Conservation (phyloP, 1,140 invertebrate genomes). For the Leptinotarsa texana region DNA sequence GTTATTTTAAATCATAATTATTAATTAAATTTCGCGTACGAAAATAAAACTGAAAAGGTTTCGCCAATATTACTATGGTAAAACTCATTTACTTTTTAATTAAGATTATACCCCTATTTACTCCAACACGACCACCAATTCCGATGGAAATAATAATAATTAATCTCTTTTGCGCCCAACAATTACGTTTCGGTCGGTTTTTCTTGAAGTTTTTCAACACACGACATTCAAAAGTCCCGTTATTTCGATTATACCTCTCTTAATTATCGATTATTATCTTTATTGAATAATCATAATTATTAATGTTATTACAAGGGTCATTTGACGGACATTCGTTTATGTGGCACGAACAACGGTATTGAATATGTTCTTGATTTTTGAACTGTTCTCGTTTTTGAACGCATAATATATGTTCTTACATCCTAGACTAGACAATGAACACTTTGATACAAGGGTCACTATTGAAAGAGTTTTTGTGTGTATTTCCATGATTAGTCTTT, state of each 20-base stretch:
- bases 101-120: constrained; percentile 47
- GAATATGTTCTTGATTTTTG: too few species aligned
- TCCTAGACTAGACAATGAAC: neutral
- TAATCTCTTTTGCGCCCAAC: constrained; percentile 34
- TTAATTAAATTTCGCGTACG: constrained; percentile 38
- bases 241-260: neutral
- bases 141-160: constrained; percentile 22
- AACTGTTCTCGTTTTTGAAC: neutral
- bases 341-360: neutral
- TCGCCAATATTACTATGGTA: constrained; percentile 32
- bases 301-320: constrained; percentile 3
- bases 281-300: constrained; percentile 12
- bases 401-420: neutral
- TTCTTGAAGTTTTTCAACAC: neutral
- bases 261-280: constrained; percentile 19
- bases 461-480: too few species aligned
- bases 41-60: constrained; percentile 29
- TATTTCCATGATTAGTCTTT: too few species aligned
- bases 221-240: constrained; percentile 9
- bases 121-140: constrained; percentile 34
- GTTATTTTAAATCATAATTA: constrained; percentile 33
- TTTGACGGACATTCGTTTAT: neutral
- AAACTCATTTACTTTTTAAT: constrained; percentile 49
- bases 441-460: too few species aligned
- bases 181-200: neutral